A percentile compares a stretch with the other conserved stretches of the same genome.
Conservation (phyloP, 1,140 invertebrate species). For the Odontomachus brunneus region DNA sequence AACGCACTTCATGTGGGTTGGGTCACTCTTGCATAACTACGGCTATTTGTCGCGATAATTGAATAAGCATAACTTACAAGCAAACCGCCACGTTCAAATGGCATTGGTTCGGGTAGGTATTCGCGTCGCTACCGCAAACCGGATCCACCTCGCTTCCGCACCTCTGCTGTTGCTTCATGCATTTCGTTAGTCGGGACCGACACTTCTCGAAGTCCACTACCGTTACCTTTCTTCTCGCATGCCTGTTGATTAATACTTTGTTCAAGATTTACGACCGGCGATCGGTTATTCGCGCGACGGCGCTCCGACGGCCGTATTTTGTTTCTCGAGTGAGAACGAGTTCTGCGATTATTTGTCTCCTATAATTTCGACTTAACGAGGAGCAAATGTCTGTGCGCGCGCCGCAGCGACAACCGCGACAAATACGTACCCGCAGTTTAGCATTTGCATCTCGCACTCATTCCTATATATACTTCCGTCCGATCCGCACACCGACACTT, state of each 20-base stretch:
- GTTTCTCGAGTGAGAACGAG: neutral
- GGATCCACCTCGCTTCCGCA: conserved; percentile 89
- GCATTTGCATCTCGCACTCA: conserved; percentile 95
- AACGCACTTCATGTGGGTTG: too few relatives aligned
- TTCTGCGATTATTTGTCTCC: neutral
- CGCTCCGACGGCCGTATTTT: too few relatives aligned
- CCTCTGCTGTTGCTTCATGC: conserved; percentile 88
- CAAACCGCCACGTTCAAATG: conserved; percentile 93
- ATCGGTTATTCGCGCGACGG: conserved; percentile 7
- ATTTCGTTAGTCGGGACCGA: conserved; percentile 89
- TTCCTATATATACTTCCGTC: conserved; percentile 95
- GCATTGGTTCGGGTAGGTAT: conserved; percentile 93
- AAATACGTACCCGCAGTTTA: conserved; percentile 93
- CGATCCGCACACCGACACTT: conserved; percentile 92
- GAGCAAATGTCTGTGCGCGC: too few relatives aligned
- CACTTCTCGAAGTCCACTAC: conserved; percentile 92
- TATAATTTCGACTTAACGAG: neutral
- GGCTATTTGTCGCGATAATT: neutral
- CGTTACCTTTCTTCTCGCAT: conserved; percentile 87
- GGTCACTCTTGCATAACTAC: too few relatives aligned
- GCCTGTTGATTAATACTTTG: conserved; percentile 69
- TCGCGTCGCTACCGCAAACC: conserved; percentile 93
- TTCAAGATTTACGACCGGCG: neutral
- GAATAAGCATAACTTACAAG: conserved; percentile 87
- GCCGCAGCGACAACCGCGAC: neutral